phyloP scores from a whole-genome alignment of 2,797 vertebrate species.

The Rhodeus uyekii region DNA sequence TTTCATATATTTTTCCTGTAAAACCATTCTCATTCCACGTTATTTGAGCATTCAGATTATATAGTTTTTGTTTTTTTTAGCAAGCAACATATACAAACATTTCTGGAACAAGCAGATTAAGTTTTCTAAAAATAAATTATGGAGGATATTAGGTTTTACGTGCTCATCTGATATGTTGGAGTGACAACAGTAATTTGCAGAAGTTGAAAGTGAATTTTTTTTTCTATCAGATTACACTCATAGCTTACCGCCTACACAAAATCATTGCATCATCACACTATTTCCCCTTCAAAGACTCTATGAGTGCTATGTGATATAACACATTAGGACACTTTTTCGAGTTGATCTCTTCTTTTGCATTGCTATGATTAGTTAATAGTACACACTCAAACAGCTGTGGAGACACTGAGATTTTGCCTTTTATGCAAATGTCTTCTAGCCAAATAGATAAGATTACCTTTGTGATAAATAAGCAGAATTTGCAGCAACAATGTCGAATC shows the following conservation, averaged over 20 bases:
- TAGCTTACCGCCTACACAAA: background rate
- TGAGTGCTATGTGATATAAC: background rate
- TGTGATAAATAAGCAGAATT: background rate
- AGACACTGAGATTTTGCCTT: background rate
- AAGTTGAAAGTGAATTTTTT: background rate
- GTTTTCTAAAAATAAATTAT: background rate
- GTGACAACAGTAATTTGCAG: background rate
- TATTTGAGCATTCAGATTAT: background rate
- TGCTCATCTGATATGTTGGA: background rate
- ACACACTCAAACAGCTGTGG: background rate
- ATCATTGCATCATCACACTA: background rate
- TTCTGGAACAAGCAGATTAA: background rate
- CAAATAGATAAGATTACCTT: background rate
- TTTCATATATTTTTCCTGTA: background rate
- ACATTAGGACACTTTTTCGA: too few relatives aligned
- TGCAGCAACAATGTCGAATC: background rate
- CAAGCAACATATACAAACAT: background rate
- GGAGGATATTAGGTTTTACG: background rate
- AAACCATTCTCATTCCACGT: background rate
- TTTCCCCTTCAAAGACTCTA: background rate
- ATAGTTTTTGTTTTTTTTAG: background rate
- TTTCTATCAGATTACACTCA: background rate
- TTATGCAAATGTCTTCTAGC: background rate
- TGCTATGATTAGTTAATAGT: background rate
- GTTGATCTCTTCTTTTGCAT: background rate